Conservation (phyloP, 2,797 vertebrate species). For the Nyctibius grandis region DNA sequence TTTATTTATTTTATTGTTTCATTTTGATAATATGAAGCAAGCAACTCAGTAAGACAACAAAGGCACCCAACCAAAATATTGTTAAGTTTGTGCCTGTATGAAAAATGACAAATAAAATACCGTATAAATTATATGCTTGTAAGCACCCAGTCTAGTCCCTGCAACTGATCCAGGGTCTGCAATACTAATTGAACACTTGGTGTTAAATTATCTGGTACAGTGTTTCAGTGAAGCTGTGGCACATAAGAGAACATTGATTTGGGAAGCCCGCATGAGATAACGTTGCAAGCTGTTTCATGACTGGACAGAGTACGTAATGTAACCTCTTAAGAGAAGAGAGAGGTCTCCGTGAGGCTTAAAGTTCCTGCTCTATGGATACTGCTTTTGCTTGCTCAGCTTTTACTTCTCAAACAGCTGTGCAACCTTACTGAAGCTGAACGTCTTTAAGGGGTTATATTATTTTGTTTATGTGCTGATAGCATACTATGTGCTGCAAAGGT, state of each 20-base stretch:
- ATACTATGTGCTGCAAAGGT: background rate
- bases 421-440: background rate
- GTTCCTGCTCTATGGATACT: background rate
- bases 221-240: background rate
- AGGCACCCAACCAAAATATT: background rate
- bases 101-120: background rate
- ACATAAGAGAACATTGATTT: background rate
- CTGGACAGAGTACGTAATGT: conserved; percentile 5
- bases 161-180: background rate
- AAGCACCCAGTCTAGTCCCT: background rate
- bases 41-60: background rate
- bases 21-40: background rate
- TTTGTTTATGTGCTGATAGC: background rate
- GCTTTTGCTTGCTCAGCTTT: conserved; percentile 38
- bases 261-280: background rate
- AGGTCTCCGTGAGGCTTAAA: background rate
- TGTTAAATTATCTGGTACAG: background rate
- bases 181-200: background rate
- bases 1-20: background rate
- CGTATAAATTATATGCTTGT: background rate
- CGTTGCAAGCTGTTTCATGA: background rate
- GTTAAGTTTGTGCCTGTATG: background rate
- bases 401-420: background rate
- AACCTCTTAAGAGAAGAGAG: conserved; percentile 34
- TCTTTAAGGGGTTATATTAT: background rate